These are phyloP conservation scores for Mesocentrotus franciscanus DNA, from an alignment of 53 echinoderm and acorn worm species.

Conservation along the genomic window DNA sequence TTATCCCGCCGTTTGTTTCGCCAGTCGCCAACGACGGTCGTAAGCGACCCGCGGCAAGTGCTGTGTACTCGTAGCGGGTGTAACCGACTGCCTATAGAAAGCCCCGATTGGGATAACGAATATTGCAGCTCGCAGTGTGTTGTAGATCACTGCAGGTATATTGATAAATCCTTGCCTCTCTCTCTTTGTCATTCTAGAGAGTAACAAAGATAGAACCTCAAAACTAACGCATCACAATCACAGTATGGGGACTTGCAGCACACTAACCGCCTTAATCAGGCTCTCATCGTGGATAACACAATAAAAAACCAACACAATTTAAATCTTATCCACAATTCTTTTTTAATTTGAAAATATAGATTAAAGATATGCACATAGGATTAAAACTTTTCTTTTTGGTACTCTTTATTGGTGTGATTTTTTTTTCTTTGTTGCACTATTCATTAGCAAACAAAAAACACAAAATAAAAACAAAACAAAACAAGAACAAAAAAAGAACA, in stretches of 20 bases:
- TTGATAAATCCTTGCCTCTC: not conserved
- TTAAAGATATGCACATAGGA: not conserved
- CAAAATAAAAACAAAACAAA: no score
- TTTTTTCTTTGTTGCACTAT: no score
- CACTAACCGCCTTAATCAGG: not conserved
- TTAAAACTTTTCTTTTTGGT: not conserved
- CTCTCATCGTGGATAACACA: not conserved
- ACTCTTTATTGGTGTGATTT: not conserved
- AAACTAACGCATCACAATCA: constrained; percentile 21
- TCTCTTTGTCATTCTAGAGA: constrained; percentile 20
- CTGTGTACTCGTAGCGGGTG: constrained; percentile 95
- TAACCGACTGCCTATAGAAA: constrained; percentile 84
- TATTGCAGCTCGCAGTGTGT: constrained; percentile 99
- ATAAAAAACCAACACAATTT: no score
- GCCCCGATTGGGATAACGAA: constrained; percentile 98
- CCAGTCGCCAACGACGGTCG: constrained; percentile 35
- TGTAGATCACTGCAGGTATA: constrained; percentile 98
- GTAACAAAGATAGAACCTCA: not conserved
- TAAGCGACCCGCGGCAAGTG: constrained; percentile 20
- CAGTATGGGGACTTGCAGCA: not conserved
- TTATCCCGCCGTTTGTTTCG: not conserved
- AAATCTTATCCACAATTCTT: not conserved
- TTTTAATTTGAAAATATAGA: not conserved
- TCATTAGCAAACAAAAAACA: no score
- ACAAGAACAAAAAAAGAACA: no score